A percentile compares a stretch with the other conserved stretches of the same genome.
phyloP scores from a whole-genome alignment of 2,888 invertebrate genomes.

The Polyommatus icarus region DNA sequence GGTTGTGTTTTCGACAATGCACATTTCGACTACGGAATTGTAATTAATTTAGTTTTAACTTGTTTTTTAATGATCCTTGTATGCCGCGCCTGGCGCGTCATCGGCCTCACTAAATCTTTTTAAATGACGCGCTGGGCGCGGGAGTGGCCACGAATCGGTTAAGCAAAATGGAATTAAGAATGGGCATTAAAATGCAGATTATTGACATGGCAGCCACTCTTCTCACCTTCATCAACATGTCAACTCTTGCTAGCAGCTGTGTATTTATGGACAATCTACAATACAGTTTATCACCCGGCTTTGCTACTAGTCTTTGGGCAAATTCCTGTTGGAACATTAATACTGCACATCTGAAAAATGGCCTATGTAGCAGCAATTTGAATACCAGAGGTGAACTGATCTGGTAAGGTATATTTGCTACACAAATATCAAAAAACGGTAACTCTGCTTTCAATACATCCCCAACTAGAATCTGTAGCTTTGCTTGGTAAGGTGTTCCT shows the following conservation, averaged over 20 bases:
- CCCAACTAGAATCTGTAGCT: constrained; percentile 95
- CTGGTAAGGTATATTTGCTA: constrained; percentile 99
- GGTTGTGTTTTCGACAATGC: no score
- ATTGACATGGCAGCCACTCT: not conserved
- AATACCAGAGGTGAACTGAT: constrained; percentile 98
- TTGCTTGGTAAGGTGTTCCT: constrained; percentile 92
- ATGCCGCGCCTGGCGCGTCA: no score
- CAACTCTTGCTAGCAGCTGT: constrained; percentile 96
- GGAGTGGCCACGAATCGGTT: no score
- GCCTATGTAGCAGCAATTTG: constrained; percentile 93
- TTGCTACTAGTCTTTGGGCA: constrained; percentile 96
- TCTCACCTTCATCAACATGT: constrained; percentile 95
- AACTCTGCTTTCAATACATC: constrained; percentile 96
- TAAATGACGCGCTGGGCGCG: no score
- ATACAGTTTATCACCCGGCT: constrained; percentile 98
- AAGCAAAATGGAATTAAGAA: no score
- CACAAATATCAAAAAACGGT: constrained; percentile 98
- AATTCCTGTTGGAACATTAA: constrained; percentile 99
- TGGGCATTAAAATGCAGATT: not conserved
- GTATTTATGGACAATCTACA: constrained; percentile 98
- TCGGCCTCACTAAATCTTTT: no score
- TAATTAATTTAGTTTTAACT: no score
- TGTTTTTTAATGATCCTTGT: no score
- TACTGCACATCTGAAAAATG: constrained; percentile 95
- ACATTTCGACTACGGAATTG: no score